Evolutionary conservation across 2,888 invertebrate genomes (phyloP).

Genomic region (Aelia acuminata): DNA sequence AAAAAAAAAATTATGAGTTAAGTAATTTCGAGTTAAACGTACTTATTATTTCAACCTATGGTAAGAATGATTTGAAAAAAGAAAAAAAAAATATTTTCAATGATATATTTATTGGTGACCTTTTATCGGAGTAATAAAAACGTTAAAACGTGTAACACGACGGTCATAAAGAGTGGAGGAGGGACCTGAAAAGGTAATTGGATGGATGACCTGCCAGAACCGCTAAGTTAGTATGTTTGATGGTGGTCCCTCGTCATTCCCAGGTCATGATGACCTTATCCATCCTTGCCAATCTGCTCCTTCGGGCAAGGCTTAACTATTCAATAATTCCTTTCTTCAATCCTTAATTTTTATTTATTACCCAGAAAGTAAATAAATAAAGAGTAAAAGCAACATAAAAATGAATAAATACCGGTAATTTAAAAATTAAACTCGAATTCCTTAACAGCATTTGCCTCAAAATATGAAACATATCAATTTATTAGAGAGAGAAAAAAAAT

Average conservation of each 20-base stretch:
- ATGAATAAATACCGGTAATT: too few species aligned
- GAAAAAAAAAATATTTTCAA: neutral
- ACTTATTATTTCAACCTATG: too few species aligned
- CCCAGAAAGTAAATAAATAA: too few species aligned
- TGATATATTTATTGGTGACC: neutral
- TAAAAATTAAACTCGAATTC: too few species aligned
- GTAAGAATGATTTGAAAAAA: too few species aligned
- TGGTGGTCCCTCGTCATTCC: constrained; percentile 9
- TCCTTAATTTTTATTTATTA: neutral
- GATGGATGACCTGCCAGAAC: neutral
- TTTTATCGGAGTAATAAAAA: neutral
- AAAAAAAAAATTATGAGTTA: too few species aligned
- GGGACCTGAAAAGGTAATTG: neutral
- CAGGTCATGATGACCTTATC: neutral
- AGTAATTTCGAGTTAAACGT: too few species aligned
- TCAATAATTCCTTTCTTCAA: neutral
- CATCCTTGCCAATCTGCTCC: neutral
- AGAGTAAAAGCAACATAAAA: too few species aligned
- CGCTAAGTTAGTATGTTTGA: neutral
- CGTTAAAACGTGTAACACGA: neutral
- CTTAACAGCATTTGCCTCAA: too few species aligned
- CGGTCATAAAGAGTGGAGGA: neutral
- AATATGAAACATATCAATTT: too few species aligned
- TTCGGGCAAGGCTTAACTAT: neutral
- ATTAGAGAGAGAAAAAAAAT: too few species aligned